Evolutionary conservation across 2,888 invertebrate species (phyloP).

Genomic region (Drosophila colorata): DNA sequence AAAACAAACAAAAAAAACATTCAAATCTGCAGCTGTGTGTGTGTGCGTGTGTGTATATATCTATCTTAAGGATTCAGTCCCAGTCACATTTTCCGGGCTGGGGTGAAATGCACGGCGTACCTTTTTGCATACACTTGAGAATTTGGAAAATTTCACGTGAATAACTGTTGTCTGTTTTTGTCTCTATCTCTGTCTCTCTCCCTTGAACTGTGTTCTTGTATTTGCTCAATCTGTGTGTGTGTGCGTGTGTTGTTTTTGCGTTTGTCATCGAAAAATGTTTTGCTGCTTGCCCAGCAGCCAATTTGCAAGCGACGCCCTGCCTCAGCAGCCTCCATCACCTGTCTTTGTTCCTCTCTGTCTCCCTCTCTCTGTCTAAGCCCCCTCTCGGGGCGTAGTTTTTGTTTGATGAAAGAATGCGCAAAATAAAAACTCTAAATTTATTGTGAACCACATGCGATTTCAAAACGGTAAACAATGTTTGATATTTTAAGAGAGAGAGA

Average conservation of each 20-base stretch:
- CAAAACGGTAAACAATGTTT: constrained; percentile 60
- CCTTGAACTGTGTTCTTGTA: constrained; percentile 18
- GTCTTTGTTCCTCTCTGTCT: background rate
- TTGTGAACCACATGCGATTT: constrained; percentile 64
- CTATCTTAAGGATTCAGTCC: constrained; percentile 11
- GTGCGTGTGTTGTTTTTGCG: constrained; percentile 53
- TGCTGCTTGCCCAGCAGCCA: constrained; percentile 58
- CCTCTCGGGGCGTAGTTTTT: background rate
- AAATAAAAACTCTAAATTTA: constrained; percentile 60
- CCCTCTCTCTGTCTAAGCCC: background rate
- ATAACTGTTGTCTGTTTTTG: constrained; percentile 45
- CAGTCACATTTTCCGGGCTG: constrained; percentile 15
- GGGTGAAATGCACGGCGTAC: constrained; percentile 20
- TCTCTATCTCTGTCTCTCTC: constrained; percentile 7
- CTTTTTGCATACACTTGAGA: constrained; percentile 49
- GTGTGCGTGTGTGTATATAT: constrained; percentile 5
- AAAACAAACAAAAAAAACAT: constrained; percentile 32
- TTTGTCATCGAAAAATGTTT: constrained; percentile 68
- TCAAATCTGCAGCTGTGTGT: constrained; percentile 9
- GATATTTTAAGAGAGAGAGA: constrained; percentile 4
- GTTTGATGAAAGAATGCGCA: constrained; percentile 35
- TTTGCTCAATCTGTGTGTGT: constrained; percentile 8
- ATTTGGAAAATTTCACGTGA: constrained; percentile 54
- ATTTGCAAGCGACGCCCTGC: constrained; percentile 41
- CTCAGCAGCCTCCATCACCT: background rate